These are phyloP conservation scores for Drosophila antonietae DNA, from an alignment of 2,888 invertebrate species.

Conservation along the genomic window DNA sequence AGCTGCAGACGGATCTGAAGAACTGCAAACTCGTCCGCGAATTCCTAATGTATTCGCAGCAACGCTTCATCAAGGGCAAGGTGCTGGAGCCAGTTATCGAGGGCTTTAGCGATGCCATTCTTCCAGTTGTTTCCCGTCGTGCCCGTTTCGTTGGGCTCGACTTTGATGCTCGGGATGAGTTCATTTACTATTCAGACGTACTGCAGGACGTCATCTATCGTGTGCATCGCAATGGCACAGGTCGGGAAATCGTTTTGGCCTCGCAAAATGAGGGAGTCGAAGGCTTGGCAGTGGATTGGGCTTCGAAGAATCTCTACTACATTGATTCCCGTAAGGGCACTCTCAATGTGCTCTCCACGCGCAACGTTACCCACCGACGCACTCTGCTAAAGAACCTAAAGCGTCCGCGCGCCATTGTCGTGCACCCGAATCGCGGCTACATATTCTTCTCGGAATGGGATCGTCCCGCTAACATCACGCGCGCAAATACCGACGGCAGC, in stretches of 20 bases:
- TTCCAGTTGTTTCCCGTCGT: constrained; percentile 95
- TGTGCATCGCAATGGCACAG: constrained; percentile 91
- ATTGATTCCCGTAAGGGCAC: constrained; percentile 98
- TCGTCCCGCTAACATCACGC: constrained; percentile 97
- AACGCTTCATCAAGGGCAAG: constrained; percentile 97
- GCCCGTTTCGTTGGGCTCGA: constrained; percentile 98
- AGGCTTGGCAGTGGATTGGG: constrained; percentile 98
- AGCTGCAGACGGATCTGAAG: constrained; percentile 89
- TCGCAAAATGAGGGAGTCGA: constrained; percentile 99
- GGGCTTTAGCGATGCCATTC: constrained; percentile 97
- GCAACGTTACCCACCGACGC: constrained; percentile 92
- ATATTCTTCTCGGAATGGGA: constrained; percentile 99
- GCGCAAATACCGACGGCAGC: constrained; percentile 95
- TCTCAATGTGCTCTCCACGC: constrained; percentile 95
- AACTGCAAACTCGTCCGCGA: constrained; percentile 93
- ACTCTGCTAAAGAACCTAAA: constrained; percentile 94
- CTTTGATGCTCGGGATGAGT: constrained; percentile 94
- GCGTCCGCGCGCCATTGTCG: constrained; percentile 97
- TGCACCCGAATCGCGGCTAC: constrained; percentile 97
- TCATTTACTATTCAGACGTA: constrained; percentile 99
- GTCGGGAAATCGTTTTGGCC: constrained; percentile 94
- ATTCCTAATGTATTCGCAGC: constrained; percentile 97
- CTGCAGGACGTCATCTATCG: constrained; percentile 97
- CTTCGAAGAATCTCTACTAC: constrained; percentile 96
- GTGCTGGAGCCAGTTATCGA: constrained; percentile 94